These are phyloP conservation scores for Serripes groenlandicus DNA, from an alignment of 2,888 invertebrate genomes.

Conservation along the genomic window DNA sequence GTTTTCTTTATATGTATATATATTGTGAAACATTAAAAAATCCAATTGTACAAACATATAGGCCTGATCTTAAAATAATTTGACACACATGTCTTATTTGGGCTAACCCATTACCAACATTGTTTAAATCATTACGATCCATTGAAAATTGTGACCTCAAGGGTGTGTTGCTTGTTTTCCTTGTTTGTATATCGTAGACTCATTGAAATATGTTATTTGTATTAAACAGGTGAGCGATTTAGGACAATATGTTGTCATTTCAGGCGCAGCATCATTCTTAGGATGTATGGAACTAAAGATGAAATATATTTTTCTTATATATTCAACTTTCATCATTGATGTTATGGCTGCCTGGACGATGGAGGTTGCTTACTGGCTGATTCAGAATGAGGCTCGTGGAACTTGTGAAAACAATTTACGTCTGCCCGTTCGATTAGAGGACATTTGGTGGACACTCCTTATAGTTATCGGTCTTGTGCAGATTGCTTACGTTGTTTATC, in stretches of 20 bases:
- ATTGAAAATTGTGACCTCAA: no score
- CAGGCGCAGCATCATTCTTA: not conserved
- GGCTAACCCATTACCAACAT: no score
- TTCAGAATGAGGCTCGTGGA: not conserved
- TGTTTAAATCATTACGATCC: no score
- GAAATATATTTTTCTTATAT: not conserved
- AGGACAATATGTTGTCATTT: not conserved
- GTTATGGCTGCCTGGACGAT: not conserved
- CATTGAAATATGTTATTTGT: no score
- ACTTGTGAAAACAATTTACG: not conserved
- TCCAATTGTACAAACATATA: no score
- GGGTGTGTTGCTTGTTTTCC: no score
- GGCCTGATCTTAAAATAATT: no score
- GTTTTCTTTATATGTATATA: no score
- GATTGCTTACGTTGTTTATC: not conserved
- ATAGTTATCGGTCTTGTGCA: not conserved
- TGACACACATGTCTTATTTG: no score
- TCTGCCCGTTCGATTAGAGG: not conserved
- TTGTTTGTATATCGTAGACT: no score
- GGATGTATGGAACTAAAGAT: not conserved
- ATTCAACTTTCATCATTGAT: not conserved
- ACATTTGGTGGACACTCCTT: constrained; percentile 1
- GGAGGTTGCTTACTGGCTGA: constrained; percentile 1
- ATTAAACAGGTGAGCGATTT: no score
- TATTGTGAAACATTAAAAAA: no score